Base-by-base conservation (phyloP, 53 echinoderm and acorn worm genomes). In the Holothuria scabra region DNA sequence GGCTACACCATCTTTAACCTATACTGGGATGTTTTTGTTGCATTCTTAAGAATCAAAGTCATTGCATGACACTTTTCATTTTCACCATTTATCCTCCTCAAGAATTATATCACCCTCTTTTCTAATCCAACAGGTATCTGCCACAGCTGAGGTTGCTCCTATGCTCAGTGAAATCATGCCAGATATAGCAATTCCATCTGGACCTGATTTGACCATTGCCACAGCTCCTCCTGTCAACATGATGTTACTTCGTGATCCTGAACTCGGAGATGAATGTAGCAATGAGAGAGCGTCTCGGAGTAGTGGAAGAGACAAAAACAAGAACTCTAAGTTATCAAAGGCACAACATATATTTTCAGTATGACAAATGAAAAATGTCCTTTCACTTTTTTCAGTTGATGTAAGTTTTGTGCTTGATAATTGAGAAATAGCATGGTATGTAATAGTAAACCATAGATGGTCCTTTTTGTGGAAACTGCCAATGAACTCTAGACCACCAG, bases 141-240 rank as follows among this genome's bases (percentile, higher is more conserved):
- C 99, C 9, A 89, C 99, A 23, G 93, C 99, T 12, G 95, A 92
- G 48, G 95, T 93, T 25, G 87, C 95, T 14, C 99, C 99, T 46
- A 99, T 99, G 94, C 92, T 95, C 35, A 99, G 94, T 46, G 99
- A 99, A 67, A 94, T 97, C 81, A 99, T 99, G 99, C 99, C 99
- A 37, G 99, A 99, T 84, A 99, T 99, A 49, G 99, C 99, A 35
- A 99, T 99, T 46, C 94, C 99, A 67, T 94, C 99, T 46, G 95
- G 94, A 28, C 99, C 99, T 14, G 99, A 99, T 62, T 87, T 99
- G 58, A 99, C 99, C 87, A 99, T 99, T 70, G 99, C 99, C 69
- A 99, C 91, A 44, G 99, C 99, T 5, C 99, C 95, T 18, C 91
- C 94, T n/a, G 90, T 99, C 94, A 95, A 94, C 90, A 95, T 92